Evolutionary conservation across 2,113 vertebrate species (phyloP).

Genomic region (Aramus guarauna): DNA sequence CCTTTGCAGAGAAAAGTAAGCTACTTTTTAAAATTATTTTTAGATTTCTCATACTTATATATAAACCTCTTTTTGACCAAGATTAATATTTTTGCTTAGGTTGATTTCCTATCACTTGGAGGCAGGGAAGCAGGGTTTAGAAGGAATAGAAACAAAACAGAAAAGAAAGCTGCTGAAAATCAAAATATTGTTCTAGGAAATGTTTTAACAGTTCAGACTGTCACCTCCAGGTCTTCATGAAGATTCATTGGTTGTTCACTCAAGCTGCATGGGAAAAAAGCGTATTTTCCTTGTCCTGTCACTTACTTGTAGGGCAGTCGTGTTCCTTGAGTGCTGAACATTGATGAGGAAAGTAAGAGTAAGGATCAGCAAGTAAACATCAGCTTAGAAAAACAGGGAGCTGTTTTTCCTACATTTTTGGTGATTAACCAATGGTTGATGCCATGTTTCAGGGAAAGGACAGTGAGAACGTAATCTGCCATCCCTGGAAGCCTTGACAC

Average conservation of each 20-base stretch:
- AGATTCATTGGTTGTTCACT: not conserved
- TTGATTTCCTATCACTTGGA: not conserved
- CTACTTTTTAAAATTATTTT: not conserved
- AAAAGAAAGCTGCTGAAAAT: not conserved
- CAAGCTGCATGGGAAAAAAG: not conserved
- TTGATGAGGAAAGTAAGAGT: not conserved
- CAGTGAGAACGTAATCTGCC: not conserved
- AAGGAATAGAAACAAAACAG: not conserved
- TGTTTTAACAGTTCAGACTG: not conserved
- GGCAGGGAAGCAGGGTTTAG: not conserved
- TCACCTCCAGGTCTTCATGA: not conserved
- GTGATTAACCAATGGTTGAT: not conserved
- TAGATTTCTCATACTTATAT: not conserved
- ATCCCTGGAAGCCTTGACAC: not conserved
- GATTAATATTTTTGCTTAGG: not conserved
- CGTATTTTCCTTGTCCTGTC: not conserved
- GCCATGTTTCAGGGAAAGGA: not conserved
- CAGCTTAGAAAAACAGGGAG: not conserved
- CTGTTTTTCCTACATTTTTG: fast-evolving
- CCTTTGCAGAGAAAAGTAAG: not conserved
- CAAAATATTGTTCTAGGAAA: not conserved
- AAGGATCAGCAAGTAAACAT: not conserved
- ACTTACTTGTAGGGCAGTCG: not conserved
- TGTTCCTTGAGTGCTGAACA: not conserved
- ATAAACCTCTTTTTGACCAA: not conserved